Evolutionary conservation across 2,113 vertebrate genomes (phyloP), one percentile per base, ranked within the genome.

Genomic region (Nycticebus coucang): DNA sequence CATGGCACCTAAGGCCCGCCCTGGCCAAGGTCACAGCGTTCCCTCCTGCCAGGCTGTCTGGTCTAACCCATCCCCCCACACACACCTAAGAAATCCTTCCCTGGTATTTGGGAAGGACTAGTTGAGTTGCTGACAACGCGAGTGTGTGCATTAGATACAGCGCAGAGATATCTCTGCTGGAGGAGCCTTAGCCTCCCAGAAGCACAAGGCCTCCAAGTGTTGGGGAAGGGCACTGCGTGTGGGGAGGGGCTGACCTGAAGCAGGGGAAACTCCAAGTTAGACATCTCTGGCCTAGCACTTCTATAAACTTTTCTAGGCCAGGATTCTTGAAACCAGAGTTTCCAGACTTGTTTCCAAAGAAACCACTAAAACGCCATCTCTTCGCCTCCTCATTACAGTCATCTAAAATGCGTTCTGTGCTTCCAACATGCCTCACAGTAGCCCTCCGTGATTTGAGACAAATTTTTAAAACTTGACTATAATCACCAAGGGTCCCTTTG

Each of bases 191-290:
- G 45, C 53, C 82, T 93, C 75, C 35, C 35, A 7, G 60, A 66
- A 96, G 90, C 71, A 11, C 10, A 35, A 30, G 62, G 81, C 89
- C 92, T 93, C 93, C 87, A 66, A 77, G 87, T 41, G 69, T 35
- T 22, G 37, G 14, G 57, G 26, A 81, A 93, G 81, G 85, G 89
- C 92, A 83, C 85, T 2, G 26, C 7, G n/a, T 11, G 62, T 81
- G 24, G 24, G 0, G 4, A 24, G 71, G 82, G 71, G 62, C 55
- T 22, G 37, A 66, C 2, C 8, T 22, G 66, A 71, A 22, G 74
- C 74, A 4, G 80, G 81, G 57, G 50, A 79, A 85, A 89, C 41
- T 81, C 72, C 72, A 9, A n/a, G 62, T 19, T 66, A 50, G 75
- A 35, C 26, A 4, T 24, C 41, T 82, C 24, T 1, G 26, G 22